Percentiles rank a stretch among this genome's conserved stretches.
Evolutionary conservation across 2,888 invertebrate genomes (phyloP).

Genomic region (Allacma fusca): DNA sequence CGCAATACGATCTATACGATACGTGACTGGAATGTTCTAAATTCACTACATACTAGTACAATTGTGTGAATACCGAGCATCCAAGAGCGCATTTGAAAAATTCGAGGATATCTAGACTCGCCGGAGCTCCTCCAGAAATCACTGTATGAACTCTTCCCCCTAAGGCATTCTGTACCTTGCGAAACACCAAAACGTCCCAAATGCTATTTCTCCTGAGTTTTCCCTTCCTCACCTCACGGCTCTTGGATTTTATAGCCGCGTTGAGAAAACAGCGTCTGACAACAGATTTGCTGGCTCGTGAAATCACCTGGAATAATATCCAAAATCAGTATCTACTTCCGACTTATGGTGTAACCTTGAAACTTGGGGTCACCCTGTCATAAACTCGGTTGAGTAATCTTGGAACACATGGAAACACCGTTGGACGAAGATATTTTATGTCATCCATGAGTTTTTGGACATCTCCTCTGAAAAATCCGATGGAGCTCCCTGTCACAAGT

Average conservation of each 20-base stretch:
- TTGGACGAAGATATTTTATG: background rate
- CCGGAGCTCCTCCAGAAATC: background rate
- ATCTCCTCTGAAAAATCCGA: background rate
- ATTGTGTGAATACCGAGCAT: background rate
- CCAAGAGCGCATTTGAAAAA: slow-evolving; percentile 17
- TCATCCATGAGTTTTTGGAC: slow-evolving; percentile 7
- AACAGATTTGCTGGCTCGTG: background rate
- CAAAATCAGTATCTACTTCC: too few relatives aligned
- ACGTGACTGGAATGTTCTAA: too few relatives aligned
- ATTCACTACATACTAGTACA: too few relatives aligned
- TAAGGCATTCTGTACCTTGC: background rate
- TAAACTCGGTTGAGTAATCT: background rate
- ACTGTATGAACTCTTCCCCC: background rate
- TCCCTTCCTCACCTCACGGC: background rate
- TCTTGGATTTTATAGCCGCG: background rate
- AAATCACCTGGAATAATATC: background rate
- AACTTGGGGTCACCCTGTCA: too few relatives aligned
- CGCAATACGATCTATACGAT: too few relatives aligned
- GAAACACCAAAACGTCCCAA: slow-evolving; percentile 13
- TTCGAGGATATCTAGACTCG: background rate
- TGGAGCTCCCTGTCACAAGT: background rate
- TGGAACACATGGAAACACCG: background rate
- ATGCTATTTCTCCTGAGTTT: background rate
- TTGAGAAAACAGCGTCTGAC: background rate
- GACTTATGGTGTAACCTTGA: too few relatives aligned